Evolutionary conservation across 2,113 vertebrate genomes (phyloP).

Genomic region (Myanophis thanlyinensis): DNA sequence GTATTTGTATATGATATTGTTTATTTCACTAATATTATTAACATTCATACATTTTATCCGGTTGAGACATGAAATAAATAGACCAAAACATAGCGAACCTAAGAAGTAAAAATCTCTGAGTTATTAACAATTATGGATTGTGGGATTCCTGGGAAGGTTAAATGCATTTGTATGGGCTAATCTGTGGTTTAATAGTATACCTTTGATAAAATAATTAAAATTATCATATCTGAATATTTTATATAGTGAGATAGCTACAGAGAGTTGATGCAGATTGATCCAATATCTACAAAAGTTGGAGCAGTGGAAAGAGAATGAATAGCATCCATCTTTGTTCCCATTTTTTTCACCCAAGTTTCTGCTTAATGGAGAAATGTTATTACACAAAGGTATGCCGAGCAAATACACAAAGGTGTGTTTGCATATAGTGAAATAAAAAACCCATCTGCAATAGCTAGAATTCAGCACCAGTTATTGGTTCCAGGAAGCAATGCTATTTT

Average conservation of each 20-base stretch:
- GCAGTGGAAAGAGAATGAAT: background rate
- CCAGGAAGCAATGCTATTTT: background rate
- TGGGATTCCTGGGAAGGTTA: background rate
- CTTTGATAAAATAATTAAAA: background rate
- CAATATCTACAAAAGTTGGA: background rate
- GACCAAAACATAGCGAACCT: background rate
- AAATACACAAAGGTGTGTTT: conserved; percentile 14
- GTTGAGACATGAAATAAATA: background rate
- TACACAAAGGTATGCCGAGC: background rate
- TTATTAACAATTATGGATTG: background rate
- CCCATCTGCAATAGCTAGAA: background rate
- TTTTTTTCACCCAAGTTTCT: background rate
- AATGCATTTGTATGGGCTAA: background rate
- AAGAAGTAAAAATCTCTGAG: background rate
- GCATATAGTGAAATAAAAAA: conserved; percentile 19
- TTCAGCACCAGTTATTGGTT: background rate
- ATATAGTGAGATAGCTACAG: background rate
- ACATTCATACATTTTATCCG: background rate
- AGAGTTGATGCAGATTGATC: background rate
- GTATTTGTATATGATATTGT: background rate
- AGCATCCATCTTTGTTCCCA: background rate
- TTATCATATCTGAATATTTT: background rate
- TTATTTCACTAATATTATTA: background rate
- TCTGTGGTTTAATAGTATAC: background rate
- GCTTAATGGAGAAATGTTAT: background rate